Conservation (phyloP, 2,888 invertebrate genomes). For the Biston stratarius region DNA sequence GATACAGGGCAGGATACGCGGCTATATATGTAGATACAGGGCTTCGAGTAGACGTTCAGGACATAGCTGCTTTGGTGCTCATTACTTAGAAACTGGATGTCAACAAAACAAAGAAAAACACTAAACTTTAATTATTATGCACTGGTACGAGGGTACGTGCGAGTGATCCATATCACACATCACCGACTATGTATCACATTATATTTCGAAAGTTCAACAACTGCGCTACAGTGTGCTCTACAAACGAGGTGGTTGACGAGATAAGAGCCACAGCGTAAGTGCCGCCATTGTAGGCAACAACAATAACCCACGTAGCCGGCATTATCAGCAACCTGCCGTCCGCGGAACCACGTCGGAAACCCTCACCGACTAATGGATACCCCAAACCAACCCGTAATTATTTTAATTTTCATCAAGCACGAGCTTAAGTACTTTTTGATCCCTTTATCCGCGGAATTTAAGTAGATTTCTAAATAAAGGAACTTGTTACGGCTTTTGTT, state of each 20-base stretch:
- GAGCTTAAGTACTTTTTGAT: slow-evolving; percentile 67
- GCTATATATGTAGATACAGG: too few relatives aligned
- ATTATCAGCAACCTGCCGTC: slow-evolving; percentile 65
- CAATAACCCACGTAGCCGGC: slow-evolving; percentile 70
- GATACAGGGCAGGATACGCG: too few relatives aligned
- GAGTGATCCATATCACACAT: too few relatives aligned
- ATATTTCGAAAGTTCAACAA: background rate
- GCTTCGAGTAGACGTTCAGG: too few relatives aligned
- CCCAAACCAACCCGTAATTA: slow-evolving; percentile 71
- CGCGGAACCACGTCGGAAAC: slow-evolving; percentile 50
- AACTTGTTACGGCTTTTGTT: slow-evolving; percentile 55
- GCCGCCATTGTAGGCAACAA: slow-evolving; percentile 72
- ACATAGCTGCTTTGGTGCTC: too few relatives aligned
- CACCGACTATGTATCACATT: background rate
- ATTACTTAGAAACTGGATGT: too few relatives aligned
- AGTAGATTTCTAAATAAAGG: slow-evolving; percentile 58
- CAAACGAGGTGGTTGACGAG: slow-evolving; percentile 75
- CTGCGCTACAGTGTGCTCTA: slow-evolving; percentile 42
- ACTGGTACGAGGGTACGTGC: too few relatives aligned
- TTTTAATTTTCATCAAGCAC: slow-evolving; percentile 74
- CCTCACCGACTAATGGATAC: slow-evolving; percentile 68
- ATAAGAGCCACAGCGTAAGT: slow-evolving; percentile 73
- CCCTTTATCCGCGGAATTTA: slow-evolving; percentile 61
- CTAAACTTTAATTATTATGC: too few relatives aligned
- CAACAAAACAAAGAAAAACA: too few relatives aligned